These are phyloP conservation scores for Hexactinellida sp. DNA, from an alignment of 37 sponge, comb jelly and placozoan genomes.

Conservation along the genomic window DNA sequence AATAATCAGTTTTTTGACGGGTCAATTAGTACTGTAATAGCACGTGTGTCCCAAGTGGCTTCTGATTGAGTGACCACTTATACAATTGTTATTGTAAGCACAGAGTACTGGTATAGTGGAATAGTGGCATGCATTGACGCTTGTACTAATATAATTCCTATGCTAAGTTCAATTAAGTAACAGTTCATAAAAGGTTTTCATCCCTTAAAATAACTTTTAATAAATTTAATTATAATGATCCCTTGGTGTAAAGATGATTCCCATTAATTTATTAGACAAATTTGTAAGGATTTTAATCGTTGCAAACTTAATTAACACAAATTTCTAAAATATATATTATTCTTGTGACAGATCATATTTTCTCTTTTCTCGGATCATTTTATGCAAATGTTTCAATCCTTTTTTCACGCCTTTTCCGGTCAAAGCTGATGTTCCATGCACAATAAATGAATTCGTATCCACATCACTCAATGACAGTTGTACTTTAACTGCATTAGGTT, in stretches of 20 bases:
- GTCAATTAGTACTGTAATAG: no score
- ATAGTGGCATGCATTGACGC: not conserved
- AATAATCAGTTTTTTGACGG: not conserved
- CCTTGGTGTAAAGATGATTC: no score
- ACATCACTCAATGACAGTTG: not conserved
- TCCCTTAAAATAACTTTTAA: no score
- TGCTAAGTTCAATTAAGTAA: no score
- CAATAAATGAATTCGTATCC: not conserved
- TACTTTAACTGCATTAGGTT: not conserved
- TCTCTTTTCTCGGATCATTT: constrained; percentile 59
- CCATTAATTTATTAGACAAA: no score
- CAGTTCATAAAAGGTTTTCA: no score
- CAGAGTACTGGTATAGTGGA: not conserved
- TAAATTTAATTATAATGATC: no score
- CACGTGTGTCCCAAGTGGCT: not conserved
- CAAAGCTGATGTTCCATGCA: not conserved
- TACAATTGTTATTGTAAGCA: not conserved
- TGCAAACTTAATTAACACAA: not conserved
- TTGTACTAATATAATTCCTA: no score
- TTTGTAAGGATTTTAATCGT: not conserved
- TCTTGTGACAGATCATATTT: not conserved
- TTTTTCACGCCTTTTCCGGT: constrained; percentile 5
- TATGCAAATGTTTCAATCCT: constrained; percentile 19
- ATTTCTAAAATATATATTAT: not conserved
- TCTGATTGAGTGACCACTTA: not conserved